phyloP scores from a whole-genome alignment of 2,888 invertebrate species.

The Lasioglossum zephyrum region DNA sequence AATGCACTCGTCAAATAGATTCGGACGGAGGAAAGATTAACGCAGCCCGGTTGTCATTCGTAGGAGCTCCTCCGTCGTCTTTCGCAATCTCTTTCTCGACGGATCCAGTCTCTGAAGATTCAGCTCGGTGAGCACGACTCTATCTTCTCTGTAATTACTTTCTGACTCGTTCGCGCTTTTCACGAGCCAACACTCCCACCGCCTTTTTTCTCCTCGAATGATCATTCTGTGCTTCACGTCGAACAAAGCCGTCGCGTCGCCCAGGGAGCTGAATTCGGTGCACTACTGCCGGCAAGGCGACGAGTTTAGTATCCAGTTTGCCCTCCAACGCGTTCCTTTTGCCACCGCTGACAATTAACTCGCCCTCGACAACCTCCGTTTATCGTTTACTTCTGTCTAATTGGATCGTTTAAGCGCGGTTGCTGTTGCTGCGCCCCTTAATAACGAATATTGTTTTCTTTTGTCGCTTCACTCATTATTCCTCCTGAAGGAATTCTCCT shows the following conservation, averaged over 20 bases:
- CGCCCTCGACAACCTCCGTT: background rate
- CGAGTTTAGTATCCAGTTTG: slow-evolving; percentile 16
- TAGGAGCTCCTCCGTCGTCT: slow-evolving; percentile 33
- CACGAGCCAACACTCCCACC: slow-evolving; percentile 41
- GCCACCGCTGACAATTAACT: slow-evolving; percentile 43
- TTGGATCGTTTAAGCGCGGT: slow-evolving; percentile 23
- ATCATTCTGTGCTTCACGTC: slow-evolving; percentile 33
- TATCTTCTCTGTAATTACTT: slow-evolving; percentile 63
- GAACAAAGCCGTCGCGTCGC: slow-evolving; percentile 54
- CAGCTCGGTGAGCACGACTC: slow-evolving; percentile 46
- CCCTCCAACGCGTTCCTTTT: slow-evolving; percentile 20
- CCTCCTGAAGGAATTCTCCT: background rate
- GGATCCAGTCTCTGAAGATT: slow-evolving; percentile 44
- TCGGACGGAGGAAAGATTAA: slow-evolving; percentile 17
- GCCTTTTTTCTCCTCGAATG: slow-evolving; percentile 46
- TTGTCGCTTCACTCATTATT: background rate
- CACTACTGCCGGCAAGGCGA: background rate
- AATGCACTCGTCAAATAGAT: slow-evolving; percentile 6
- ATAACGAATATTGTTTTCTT: slow-evolving; percentile 17
- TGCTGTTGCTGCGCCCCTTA: background rate
- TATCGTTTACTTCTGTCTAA: slow-evolving; percentile 27
- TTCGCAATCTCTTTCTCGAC: slow-evolving; percentile 52
- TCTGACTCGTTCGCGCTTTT: slow-evolving; percentile 62
- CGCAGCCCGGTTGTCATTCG: slow-evolving; percentile 52
- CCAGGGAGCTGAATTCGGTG: slow-evolving; percentile 23